These are phyloP conservation scores for Garra rufa DNA, from an alignment of 2,113 vertebrate genomes.

Conservation along the genomic window DNA sequence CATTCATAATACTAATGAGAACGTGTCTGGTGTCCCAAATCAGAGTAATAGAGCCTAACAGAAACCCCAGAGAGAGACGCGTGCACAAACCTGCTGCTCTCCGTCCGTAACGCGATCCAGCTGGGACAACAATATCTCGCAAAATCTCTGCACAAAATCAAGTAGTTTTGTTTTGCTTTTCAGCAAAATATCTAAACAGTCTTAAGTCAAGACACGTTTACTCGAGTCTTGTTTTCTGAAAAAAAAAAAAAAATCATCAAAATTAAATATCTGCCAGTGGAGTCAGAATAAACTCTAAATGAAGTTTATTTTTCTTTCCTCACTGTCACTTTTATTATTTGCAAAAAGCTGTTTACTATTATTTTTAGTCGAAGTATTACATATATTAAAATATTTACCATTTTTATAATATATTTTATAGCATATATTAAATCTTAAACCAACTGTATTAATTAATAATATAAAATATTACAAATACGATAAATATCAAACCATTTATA, in stretches of 20 bases:
- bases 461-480: no score
- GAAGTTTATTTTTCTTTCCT: no score
- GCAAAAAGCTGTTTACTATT: no score
- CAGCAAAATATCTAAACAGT: not conserved
- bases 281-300: no score
- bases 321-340: no score
- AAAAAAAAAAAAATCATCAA: not conserved
- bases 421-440: not conserved
- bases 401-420: not conserved
- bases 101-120: constrained; percentile 18
- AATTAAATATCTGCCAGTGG: not conserved
- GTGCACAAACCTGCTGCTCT: no score
- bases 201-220: not conserved
- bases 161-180: no score
- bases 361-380: no score
- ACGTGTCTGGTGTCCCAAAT: constrained; percentile 62
- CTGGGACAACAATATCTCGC: not conserved
- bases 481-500: no score
- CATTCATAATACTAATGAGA: constrained; percentile 58
- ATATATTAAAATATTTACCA: no score
- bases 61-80: constrained; percentile 55
- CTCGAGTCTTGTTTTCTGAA: not conserved
- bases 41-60: constrained; percentile 62
- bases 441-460: not conserved
- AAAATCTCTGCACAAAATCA: not conserved